These are phyloP conservation scores for Chrosomus eos DNA, from an alignment of 2,797 vertebrate genomes.

Conservation along the genomic window DNA sequence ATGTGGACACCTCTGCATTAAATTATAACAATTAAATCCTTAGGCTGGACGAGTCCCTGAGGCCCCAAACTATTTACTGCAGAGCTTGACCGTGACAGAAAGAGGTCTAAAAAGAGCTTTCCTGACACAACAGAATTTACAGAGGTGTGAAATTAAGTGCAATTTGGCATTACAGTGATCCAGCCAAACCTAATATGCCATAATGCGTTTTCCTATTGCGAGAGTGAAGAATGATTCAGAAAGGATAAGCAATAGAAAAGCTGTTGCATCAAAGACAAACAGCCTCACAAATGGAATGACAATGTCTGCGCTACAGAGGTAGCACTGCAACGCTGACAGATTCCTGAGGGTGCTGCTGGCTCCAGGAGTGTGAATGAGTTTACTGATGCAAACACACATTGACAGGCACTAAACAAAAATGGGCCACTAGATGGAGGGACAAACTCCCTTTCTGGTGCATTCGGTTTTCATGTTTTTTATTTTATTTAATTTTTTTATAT, in stretches of 20 bases:
- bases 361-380: conserved; percentile 55
- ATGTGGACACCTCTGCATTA: conserved; percentile 36
- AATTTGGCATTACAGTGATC: conserved; percentile 46
- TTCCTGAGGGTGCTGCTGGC: conserved; percentile 50
- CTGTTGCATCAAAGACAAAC: conserved; percentile 50
- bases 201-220: conserved; percentile 50
- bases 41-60: conserved; percentile 9
- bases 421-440: conserved; percentile 44
- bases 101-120: conserved; percentile 31
- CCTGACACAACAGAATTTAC: conserved; percentile 45
- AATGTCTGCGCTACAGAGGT: conserved; percentile 45
- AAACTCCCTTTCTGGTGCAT: conserved; percentile 46
- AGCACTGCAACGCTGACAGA: conserved; percentile 4
- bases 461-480: conserved; percentile 8
- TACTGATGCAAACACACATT: conserved; percentile 60
- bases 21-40: conserved; percentile 42
- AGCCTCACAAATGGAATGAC: conserved; percentile 46
- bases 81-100: conserved; percentile 20
- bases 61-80: conserved; percentile 39
- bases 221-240: conserved; percentile 30
- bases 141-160: conserved; percentile 55
- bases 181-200: conserved; percentile 39
- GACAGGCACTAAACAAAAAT: conserved; percentile 58
- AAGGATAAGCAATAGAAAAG: conserved; percentile 34
- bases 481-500: background rate